Base-by-base conservation (phyloP, 2,888 invertebrate genomes). In the Timema cristinae region DNA sequence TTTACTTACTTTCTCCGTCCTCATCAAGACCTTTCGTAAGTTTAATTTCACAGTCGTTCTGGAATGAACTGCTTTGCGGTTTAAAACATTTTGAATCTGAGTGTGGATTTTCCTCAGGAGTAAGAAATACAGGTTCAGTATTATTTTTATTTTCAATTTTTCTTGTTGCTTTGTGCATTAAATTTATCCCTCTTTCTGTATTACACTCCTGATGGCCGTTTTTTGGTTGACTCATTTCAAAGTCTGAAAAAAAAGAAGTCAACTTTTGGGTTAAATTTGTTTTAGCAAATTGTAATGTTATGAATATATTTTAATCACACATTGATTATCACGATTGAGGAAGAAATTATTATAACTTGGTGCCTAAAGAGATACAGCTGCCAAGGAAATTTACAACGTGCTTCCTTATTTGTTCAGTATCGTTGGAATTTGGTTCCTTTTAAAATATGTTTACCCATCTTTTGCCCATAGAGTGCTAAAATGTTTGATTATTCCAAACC, bases 161-260 rank as follows among this genome's bases (percentile, higher is more conserved):
- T 59, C 59, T 13, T 59, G n/a, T 56, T 6, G 59, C 13, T 32
- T 11, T 13, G 8, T 59, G 15, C 59, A 16, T 59, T 59, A 13
- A 59, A 59, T 11, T 59, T 59, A n/a, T 6, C n/a, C 15, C 5
- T 59, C 32, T 59, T 59, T 6, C 59, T 13, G 15, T 59, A 59
- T 32, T 59, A 13, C 32, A 32, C n/a, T 59, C 13, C 59, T 2
- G 59, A n/a, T n/a, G n/a, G 59, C 9, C 0, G 13, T 0, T n/a
- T 59, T 56, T 59, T 59, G 13, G 9, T 8, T 59, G 59, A 32
- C 15, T n/a, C 59, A 59, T 59, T 59, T 13, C 59, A 59, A 8
- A 59, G 9, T 59, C 13, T 59, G 59, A 59, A 59, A 59, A 59
- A 59, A n/a, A n/a, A 59, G n/a, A 59, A n/a, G n/a, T n/a, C 59